A percentile compares a stretch with the other conserved stretches of the same genome.
phyloP scores from a whole-genome alignment of 1,140 invertebrate species.

The Anastrepha obliqua region DNA sequence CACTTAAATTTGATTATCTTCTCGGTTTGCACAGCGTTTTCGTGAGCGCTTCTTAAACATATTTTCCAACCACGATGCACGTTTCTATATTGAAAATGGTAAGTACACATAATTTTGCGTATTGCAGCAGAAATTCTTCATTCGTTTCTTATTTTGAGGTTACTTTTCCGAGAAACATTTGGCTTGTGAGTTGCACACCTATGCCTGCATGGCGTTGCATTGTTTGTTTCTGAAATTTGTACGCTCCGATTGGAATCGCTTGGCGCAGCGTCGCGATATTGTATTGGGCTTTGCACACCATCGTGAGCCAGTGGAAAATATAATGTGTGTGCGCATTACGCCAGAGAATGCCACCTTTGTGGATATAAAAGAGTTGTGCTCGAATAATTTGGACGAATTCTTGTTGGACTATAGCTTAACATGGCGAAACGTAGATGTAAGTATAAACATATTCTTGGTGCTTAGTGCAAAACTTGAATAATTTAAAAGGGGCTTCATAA shows the following conservation, averaged over 20 bases:
- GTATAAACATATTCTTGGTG: conserved; percentile 16
- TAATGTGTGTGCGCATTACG: conserved; percentile 60
- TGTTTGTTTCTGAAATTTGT: conserved; percentile 66
- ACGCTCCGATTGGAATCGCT: conserved; percentile 67
- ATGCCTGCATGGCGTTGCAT: conserved; percentile 66
- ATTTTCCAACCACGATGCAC: conserved; percentile 67
- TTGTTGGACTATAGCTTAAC: conserved; percentile 63
- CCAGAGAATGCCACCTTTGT: conserved; percentile 67
- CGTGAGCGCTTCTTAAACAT: conserved; percentile 65
- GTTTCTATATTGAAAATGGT: conserved; percentile 68
- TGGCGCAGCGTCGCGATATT: conserved; percentile 65
- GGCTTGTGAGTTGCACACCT: conserved; percentile 65
- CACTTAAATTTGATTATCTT: background rate
- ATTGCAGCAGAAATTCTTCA: background rate
- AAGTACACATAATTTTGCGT: background rate
- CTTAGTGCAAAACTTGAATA: too few species aligned
- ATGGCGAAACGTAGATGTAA: conserved; percentile 67
- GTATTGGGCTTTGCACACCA: conserved; percentile 64
- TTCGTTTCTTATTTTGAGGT: conserved; percentile 47
- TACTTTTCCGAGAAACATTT: conserved; percentile 69
- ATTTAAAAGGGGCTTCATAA: too few species aligned
- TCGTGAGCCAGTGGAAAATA: conserved; percentile 58
- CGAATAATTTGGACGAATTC: conserved; percentile 64
- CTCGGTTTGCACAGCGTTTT: conserved; percentile 59
- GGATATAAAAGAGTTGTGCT: conserved; percentile 65